Evolutionary conservation across 2,797 vertebrate species (phyloP).

Genomic region (Gephyroberyx darwinii): DNA sequence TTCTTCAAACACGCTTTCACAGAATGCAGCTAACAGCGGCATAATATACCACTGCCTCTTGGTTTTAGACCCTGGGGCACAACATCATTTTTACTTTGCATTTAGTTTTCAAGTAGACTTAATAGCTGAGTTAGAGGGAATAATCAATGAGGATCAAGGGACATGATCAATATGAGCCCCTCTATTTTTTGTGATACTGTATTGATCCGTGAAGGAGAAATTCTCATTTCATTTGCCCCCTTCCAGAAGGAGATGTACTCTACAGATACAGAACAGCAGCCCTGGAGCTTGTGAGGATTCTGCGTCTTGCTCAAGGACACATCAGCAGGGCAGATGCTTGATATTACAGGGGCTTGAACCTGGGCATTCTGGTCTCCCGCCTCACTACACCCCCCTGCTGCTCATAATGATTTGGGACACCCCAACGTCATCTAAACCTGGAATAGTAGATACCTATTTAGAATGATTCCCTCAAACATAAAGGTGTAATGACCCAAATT

Average conservation of each 20-base stretch:
- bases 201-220: constrained; percentile 17
- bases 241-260: too few species aligned
- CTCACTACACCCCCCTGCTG: constrained; percentile 24
- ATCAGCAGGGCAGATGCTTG: constrained; percentile 29
- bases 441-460: constrained; percentile 29
- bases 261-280: constrained; percentile 8
- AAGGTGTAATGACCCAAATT: constrained; percentile 64
- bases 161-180: constrained; percentile 39
- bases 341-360: constrained; percentile 31
- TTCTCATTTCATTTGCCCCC: too few species aligned
- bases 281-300: background rate
- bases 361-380: background rate
- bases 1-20: constrained; percentile 57
- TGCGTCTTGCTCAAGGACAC: constrained; percentile 44
- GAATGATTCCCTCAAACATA: constrained; percentile 42
- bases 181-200: constrained; percentile 45
- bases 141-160: constrained; percentile 62
- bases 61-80: constrained; percentile 42
- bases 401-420: constrained; percentile 1
- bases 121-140: constrained; percentile 40
- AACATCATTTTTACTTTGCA: constrained; percentile 39
- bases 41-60: constrained; percentile 50
- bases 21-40: constrained; percentile 52
- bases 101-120: constrained; percentile 57
- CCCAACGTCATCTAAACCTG: too few species aligned